These are phyloP conservation scores for Bombus difficillimus DNA, from an alignment of 1,140 invertebrate species.

Conservation along the genomic window DNA sequence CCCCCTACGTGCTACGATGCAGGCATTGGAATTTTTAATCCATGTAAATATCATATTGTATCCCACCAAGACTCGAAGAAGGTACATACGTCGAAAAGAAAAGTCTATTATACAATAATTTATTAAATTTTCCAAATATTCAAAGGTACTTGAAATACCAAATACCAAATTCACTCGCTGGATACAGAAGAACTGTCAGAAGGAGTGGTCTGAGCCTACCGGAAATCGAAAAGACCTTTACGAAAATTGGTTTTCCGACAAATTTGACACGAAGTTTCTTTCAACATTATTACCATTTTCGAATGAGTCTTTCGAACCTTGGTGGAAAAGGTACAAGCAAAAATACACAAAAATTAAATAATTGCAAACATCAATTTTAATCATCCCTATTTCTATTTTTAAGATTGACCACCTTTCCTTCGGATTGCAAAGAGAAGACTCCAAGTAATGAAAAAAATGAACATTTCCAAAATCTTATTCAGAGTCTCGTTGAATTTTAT, in stretches of 20 bases:
- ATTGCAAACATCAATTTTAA: neutral
- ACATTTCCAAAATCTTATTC: neutral
- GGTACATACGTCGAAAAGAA: constrained; percentile 31
- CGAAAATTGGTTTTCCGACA: constrained; percentile 80
- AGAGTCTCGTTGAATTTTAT: neutral
- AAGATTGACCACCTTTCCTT: constrained; percentile 19
- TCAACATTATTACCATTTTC: constrained; percentile 44
- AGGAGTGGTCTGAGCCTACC: constrained; percentile 75
- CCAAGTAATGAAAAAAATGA: neutral
- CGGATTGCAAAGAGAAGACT: neutral
- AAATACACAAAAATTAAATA: neutral
- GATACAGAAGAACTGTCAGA: constrained; percentile 84
- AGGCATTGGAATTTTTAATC: constrained; percentile 82
- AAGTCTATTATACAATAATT: neutral
- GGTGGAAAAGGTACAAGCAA: constrained; percentile 66
- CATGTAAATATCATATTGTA: constrained; percentile 76
- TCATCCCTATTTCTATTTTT: neutral
- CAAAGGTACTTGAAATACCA: constrained; percentile 71
- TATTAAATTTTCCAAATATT: neutral
- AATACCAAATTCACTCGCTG: constrained; percentile 78
- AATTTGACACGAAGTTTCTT: neutral
- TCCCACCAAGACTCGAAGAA: constrained; percentile 71
- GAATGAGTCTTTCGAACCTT: constrained; percentile 54
- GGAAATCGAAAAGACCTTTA: constrained; percentile 82
- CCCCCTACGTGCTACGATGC: constrained; percentile 81